A percentile compares a stretch with the other conserved stretches of the same genome.
Evolutionary conservation across 2,888 invertebrate genomes (phyloP).

Genomic region (Nasonovia ribisnigri): DNA sequence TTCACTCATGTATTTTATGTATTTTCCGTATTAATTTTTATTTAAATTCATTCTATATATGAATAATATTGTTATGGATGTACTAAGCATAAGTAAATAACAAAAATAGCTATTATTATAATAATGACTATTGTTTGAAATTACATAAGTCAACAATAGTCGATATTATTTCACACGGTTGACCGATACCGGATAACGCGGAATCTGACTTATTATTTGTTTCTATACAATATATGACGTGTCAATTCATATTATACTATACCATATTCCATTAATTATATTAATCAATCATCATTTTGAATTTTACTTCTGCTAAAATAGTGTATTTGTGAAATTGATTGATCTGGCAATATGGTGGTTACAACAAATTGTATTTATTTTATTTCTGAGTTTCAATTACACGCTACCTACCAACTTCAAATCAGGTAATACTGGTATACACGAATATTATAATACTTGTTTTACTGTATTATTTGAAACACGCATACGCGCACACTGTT

Average conservation of each 20-base stretch:
- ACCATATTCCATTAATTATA: neutral
- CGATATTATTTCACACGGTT: neutral
- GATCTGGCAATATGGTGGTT: neutral
- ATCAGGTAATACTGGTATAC: neutral
- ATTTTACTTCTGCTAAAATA: neutral
- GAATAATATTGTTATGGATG: neutral
- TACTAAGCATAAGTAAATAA: neutral
- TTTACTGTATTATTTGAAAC: neutral
- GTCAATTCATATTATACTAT: neutral
- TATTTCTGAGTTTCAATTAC: neutral
- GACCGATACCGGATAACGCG: neutral
- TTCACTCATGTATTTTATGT: no score
- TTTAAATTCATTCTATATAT: neutral
- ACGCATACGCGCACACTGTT: neutral
- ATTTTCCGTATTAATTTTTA: neutral
- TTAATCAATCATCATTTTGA: neutral
- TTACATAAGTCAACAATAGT: neutral
- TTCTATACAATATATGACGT: neutral
- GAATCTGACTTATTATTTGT: neutral
- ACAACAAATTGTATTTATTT: neutral
- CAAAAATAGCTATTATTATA: neutral
- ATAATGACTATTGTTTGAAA: neutral
- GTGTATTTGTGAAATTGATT: neutral
- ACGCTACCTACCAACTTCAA: neutral
- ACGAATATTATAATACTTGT: neutral